Conservation (phyloP, 2,113 vertebrate species). For the Melanocharis versteri region DNA sequence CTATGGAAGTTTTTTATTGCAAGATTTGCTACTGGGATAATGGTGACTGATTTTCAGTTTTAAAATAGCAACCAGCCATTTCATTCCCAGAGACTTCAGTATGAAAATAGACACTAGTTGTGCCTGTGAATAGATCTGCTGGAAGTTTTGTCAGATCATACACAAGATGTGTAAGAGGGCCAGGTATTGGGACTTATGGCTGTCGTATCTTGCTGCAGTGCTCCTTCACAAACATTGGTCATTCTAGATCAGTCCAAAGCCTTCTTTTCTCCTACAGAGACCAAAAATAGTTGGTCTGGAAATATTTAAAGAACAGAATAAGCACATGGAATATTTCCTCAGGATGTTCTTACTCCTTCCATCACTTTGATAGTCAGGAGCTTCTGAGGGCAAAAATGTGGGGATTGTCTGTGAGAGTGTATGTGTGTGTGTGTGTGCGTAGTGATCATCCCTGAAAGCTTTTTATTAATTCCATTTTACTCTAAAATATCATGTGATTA, state of each 20-base stretch:
- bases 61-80: not conserved
- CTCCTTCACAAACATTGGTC: not conserved
- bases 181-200: not conserved
- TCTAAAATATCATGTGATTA: not conserved
- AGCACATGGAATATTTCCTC: not conserved
- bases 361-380: not conserved
- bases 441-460: not conserved
- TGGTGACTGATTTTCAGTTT: not conserved
- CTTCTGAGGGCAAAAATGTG: not conserved
- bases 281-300: not conserved
- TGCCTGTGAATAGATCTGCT: not conserved
- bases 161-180: not conserved
- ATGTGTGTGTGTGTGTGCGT: not conserved
- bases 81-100: not conserved
- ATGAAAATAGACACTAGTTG: not conserved
- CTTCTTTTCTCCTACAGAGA: not conserved
- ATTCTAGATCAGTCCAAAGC: not conserved
- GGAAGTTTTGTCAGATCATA: not conserved
- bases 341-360: not conserved
- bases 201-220: not conserved
- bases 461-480: not conserved
- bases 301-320: not conserved
- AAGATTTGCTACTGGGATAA: not conserved
- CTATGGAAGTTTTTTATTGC: not conserved
- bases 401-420: not conserved